Base-by-base conservation (phyloP, 2,797 vertebrate genomes). In the Cetoscarus ocellatus region DNA sequence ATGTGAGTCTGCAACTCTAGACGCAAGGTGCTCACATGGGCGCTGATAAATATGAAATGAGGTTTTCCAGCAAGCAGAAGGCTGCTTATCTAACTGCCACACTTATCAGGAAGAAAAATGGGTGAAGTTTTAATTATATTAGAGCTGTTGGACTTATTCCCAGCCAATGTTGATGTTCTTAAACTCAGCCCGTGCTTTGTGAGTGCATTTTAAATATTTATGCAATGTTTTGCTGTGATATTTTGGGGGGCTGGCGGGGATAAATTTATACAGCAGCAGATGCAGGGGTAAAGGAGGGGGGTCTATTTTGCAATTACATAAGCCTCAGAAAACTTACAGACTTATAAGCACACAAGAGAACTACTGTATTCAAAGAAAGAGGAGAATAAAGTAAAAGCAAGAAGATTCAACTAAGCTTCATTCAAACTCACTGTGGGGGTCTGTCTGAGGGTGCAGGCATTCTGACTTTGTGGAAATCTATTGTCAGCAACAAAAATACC, bases 1-100 rank as follows among this genome's bases (percentile, higher is more conserved):
- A 84, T 80, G 69, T 5, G 60, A 76, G 66, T 66, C 42, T 66
- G 73, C 68, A 82, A 68, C 84, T 56, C 51, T 57, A 75, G 36
- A 75, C 62, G 17, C 58, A 14, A 62, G 39, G 2, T 45, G 50
- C 73, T 67, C 59, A 62, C 43, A 52, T 14, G 50, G n/a, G 54
- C n/a, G 45, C 61, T 68, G 68, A 68, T 82, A 59, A 70, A 80
- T 70, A 74, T 59, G 38, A 43, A 57, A 60, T 65, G 48, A 75
- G 57, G 54, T 54, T 77, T 17, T 56, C 75, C 67, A 72, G 38
- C 12, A 13, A 57, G 60, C 54, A 19, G 49, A 59, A 11, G 56
- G 51, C 52, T 60, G 55, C 61, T 81, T 70, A 64, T 56, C n/a
- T 65, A 70, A 75, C 77, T 19, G 45, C 40, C 19, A 71, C 18